A percentile compares a stretch with the other conserved stretches of the same genome.
These are phyloP conservation scores for Drosophila hamatofila DNA, from an alignment of 2,888 invertebrate genomes.

Conservation along the genomic window DNA sequence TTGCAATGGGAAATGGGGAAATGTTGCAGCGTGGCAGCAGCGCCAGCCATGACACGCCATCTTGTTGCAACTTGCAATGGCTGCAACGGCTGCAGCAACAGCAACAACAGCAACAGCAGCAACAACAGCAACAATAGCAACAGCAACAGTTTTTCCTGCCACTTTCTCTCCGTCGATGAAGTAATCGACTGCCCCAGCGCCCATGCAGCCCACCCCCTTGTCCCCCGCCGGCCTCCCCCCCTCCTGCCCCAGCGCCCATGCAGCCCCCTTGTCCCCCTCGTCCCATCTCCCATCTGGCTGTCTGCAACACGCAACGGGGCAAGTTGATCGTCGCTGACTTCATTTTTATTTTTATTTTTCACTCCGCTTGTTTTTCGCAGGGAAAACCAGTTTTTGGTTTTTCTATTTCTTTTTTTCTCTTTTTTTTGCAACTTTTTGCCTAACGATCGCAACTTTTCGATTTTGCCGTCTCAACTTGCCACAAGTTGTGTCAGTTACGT, in stretches of 20 bases:
- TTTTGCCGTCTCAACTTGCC: constrained; percentile 20
- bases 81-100: constrained; percentile 18
- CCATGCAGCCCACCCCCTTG: background rate
- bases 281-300: background rate
- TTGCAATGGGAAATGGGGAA: constrained; percentile 76
- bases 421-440: constrained; percentile 23
- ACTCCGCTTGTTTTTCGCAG: constrained; percentile 27
- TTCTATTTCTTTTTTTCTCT: constrained; percentile 17
- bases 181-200: constrained; percentile 58
- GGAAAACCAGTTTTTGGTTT: constrained; percentile 73
- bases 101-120: no score
- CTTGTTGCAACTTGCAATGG: constrained; percentile 53
- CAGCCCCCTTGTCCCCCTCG: background rate
- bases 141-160: constrained; percentile 66
- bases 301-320: constrained; percentile 40
- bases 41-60: constrained; percentile 70
- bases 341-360: constrained; percentile 55
- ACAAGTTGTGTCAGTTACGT: constrained; percentile 38
- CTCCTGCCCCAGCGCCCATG: background rate
- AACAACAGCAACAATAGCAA: constrained; percentile 6
- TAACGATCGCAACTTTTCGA: constrained; percentile 27
- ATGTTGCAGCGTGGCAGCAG: constrained; percentile 56
- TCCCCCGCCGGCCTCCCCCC: no score
- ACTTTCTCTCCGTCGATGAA: constrained; percentile 78
- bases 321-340: constrained; percentile 69